Conservation (phyloP, 2,888 invertebrate species). For the Neocrepidodera transversa region DNA sequence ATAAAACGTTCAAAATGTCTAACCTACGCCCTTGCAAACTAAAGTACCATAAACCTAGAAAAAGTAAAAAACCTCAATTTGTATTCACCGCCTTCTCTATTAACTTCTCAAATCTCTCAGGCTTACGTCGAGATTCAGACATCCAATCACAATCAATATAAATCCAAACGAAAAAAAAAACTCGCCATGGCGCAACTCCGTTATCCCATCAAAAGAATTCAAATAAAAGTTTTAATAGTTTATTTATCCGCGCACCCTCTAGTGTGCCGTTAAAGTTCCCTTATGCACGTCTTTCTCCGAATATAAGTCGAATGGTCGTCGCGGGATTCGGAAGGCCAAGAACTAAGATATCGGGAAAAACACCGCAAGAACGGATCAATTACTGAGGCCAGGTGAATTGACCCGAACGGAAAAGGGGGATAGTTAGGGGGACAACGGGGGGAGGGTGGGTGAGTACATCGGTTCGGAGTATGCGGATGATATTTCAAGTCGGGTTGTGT, state of each 20-base stretch:
- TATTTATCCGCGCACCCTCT: conserved; percentile 51
- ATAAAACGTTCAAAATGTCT: no score
- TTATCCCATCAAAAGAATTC: conserved; percentile 37
- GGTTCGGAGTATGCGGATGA: background rate
- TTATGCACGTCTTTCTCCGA: conserved; percentile 56
- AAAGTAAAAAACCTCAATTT: conserved; percentile 15
- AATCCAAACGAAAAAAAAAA: conserved; percentile 6
- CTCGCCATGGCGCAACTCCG: conserved; percentile 19
- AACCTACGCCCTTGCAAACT: background rate
- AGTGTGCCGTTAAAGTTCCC: conserved; percentile 55
- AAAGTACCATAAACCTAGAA: background rate
- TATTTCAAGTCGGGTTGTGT: conserved; percentile 15
- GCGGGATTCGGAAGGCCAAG: conserved; percentile 47
- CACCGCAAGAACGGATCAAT: conserved; percentile 38
- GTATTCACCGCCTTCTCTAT: conserved; percentile 15
- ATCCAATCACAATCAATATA: conserved; percentile 29
- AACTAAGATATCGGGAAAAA: conserved; percentile 40
- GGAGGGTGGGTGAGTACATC: background rate
- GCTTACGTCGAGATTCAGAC: conserved; percentile 8
- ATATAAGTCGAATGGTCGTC: conserved; percentile 58
- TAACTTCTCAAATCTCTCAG: conserved; percentile 21
- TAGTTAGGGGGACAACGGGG: background rate
- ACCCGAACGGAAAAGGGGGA: conserved; percentile 28
- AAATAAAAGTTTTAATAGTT: conserved; percentile 57
- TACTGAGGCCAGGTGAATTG: conserved; percentile 35